phyloP scores from a whole-genome alignment of 2,888 invertebrate genomes.

The Tetragnatha montana region DNA sequence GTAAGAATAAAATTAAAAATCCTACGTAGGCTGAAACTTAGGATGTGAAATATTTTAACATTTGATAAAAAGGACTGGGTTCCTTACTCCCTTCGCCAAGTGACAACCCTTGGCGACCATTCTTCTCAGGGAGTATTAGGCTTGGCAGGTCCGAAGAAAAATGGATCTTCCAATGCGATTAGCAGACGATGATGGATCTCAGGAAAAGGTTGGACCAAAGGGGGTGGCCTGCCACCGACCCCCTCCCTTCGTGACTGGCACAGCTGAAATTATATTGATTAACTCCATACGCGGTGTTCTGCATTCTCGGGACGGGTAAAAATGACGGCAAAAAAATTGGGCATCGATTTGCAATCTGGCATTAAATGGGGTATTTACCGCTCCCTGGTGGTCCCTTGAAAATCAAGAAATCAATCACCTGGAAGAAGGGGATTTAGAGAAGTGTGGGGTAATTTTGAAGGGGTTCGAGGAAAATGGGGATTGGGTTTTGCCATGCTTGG shows the following conservation, averaged over 20 bases:
- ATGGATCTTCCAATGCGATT: constrained; percentile 69
- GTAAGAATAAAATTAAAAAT: no score
- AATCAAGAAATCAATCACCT: not conserved
- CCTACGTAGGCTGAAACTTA: no score
- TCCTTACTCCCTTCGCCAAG: constrained; percentile 25
- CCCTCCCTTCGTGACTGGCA: constrained; percentile 61
- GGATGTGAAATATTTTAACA: no score
- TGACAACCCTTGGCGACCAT: constrained; percentile 58
- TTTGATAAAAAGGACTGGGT: no score
- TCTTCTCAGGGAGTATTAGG: constrained; percentile 53
- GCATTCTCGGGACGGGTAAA: constrained; percentile 3
- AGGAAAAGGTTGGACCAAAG: constrained; percentile 58
- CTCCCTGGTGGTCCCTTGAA: not conserved
- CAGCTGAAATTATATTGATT: constrained; percentile 67
- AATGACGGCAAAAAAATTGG: not conserved
- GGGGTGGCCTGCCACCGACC: constrained; percentile 33
- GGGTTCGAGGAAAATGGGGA: not conserved
- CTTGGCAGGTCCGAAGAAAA: constrained; percentile 68
- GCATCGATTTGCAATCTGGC: not conserved
- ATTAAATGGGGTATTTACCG: not conserved
- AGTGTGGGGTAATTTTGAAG: not conserved
- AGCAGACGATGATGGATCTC: constrained; percentile 69
- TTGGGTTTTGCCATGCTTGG: not conserved
- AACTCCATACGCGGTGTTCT: constrained; percentile 20
- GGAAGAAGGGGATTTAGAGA: not conserved